Conservation (phyloP, 2,113 vertebrate genomes). For the Ginglymostoma cirratum region DNA sequence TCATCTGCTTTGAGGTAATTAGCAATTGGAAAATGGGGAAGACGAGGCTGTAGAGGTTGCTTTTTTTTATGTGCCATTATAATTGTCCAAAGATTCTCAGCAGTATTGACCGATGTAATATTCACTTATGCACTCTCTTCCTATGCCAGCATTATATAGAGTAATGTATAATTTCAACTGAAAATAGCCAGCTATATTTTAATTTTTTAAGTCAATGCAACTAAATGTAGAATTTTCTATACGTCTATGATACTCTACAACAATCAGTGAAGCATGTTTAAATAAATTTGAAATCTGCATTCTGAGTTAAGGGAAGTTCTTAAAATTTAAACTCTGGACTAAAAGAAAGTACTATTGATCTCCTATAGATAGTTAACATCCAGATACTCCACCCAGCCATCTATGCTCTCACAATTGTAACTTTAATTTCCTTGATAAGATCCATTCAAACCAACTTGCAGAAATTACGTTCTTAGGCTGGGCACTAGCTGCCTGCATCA, state of each 20-base stretch:
- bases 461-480: background rate
- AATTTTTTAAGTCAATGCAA: background rate
- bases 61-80: background rate
- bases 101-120: background rate
- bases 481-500: background rate
- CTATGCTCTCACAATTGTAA: background rate
- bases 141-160: background rate
- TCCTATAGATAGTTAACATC: too few relatives aligned
- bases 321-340: background rate
- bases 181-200: background rate
- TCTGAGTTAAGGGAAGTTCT: background rate
- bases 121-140: background rate
- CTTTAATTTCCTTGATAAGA: background rate
- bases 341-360: background rate
- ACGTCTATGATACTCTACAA: background rate
- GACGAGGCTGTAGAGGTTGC: background rate
- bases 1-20: background rate
- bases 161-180: background rate
- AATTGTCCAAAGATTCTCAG: background rate
- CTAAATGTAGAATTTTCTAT: background rate
- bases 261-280: background rate
- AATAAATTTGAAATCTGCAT: background rate
- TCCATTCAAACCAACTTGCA: background rate
- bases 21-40: background rate
- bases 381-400: background rate